Evolutionary conservation across 2,888 invertebrate species (phyloP), one percentile per base, ranked within the genome.

Genomic region (Julus scanicus): DNA sequence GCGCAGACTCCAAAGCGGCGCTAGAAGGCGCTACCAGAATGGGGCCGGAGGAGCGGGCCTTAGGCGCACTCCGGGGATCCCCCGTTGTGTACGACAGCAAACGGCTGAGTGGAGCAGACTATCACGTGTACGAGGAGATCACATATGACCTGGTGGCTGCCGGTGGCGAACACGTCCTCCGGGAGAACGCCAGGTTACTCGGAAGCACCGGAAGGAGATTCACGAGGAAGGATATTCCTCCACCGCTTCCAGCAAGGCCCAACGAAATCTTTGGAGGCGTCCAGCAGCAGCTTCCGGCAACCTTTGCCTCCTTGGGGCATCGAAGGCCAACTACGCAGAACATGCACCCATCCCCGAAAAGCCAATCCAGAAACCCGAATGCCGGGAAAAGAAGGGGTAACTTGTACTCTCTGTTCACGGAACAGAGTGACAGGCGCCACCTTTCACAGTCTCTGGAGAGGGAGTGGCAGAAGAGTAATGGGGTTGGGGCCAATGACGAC

Each of bases 121-220:
- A 91, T 88, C 91, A 91, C 89, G 90, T 91, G 5, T 91, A 91
- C 87, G 91, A 91, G 88, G 91, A 91, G 89, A 91, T 91, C 20
- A 89, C 91, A 85, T 91, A 91, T 89, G 91, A 91, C 86, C 83
- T 90, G 20, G 40, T 57, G 15, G 29, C 29, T 11, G 29, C 20
- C 13, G 29, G 17, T 13, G 29, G 48, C 48, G 86, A 40, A 39
- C 37, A 39, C 39, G 83, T 29, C 53, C 15, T 53, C 53, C 9
- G 53, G 53, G 53, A 53, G 15, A 6, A 11, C 53, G 4, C 53
- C 53, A 53, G 9, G 53, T 15, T 53, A 15, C 53, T 15, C 15
- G 53, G 53, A 15, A 15, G 13, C 53, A 53, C 53, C 11, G 53
- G 53, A 11, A 53, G 53, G 15, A 2, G 53, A 53, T 53, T 53